Base-by-base conservation (phyloP, 2,888 invertebrate genomes). In the Harpagoxenus sublaevis region DNA sequence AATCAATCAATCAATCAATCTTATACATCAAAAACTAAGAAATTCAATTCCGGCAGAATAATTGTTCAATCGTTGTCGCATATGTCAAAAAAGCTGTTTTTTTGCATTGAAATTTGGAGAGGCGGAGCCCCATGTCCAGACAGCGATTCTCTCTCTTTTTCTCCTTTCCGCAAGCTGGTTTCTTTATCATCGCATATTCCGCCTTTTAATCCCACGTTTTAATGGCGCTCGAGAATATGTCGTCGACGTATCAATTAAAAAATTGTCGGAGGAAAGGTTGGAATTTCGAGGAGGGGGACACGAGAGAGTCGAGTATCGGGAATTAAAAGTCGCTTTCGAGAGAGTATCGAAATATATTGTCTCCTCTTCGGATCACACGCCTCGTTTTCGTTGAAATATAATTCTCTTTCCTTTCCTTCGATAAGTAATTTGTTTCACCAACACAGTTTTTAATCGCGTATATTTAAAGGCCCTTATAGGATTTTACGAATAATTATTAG, bases 231-330 rank as follows among this genome's bases (percentile, higher is more conserved):
- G 70, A 9, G n/a, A 68, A 57, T 45, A 45, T 31, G n/a, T 68
- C n/a, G 77, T 18, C 68, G 31, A 78, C 45, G 70, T 78, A 78
- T 70, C 78, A 78, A 78, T 78, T 78, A 78, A 78, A 78, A 78
- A 78, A 70, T 78, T 68, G 70, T 15, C 77, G 4, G 18, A 63
- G 35, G 39, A 53, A 8, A 68, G 28, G 1, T n/a, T 65, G 65
- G 68, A 55, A 66, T 78, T n/a, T 35, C 23, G 6, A 12, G 31
- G 5, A 8, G 45, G 12, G 42, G 42, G 5, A 28, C 8, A 45
- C 28, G 57, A 31, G 57, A 31, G 6, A 28, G 28, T 12, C 28
- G 18, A 45, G 4, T 28, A 45, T 45, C 28, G 15, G 28, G 28
- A 66, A 66, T 66, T 66, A 66, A 66, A 66, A 28, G 12, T 28